Conservation (phyloP, 2,113 vertebrate genomes). For the Ondatra zibethicus region DNA sequence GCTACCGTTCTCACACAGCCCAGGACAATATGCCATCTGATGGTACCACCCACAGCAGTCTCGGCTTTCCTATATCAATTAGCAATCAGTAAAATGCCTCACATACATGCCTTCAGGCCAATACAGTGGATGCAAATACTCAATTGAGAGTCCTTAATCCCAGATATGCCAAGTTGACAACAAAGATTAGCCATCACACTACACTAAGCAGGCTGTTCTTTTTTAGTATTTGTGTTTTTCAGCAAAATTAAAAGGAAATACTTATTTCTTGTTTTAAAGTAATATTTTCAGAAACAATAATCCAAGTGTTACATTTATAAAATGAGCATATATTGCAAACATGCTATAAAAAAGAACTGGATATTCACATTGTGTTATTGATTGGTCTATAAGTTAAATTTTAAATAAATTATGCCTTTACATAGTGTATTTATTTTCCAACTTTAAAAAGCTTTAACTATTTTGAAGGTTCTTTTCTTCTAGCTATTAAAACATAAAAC, state of each 20-base stretch:
- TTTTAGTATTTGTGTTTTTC: not conserved
- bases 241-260: slow-evolving; percentile 39
- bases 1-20: not conserved
- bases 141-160: not conserved
- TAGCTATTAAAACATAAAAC: slow-evolving; percentile 18
- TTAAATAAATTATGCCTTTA: not conserved
- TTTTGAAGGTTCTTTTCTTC: not conserved
- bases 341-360: not conserved
- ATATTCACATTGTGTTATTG: slow-evolving; percentile 7
- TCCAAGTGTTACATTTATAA: not conserved
- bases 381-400: slow-evolving; percentile 21
- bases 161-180: not conserved
- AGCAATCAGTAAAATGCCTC: not conserved
- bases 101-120: not conserved
- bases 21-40: not conserved
- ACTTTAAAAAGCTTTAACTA: not conserved
- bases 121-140: not conserved
- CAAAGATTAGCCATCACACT: not conserved
- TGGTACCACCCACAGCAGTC: not conserved
- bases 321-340: not conserved
- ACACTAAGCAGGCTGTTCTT: not conserved
- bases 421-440: not conserved
- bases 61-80: not conserved
- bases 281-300: not conserved
- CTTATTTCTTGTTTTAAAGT: slow-evolving; percentile 26